Base-by-base conservation (phyloP, 92 coral and sea anemone genomes). In the Ricordea florida region DNA sequence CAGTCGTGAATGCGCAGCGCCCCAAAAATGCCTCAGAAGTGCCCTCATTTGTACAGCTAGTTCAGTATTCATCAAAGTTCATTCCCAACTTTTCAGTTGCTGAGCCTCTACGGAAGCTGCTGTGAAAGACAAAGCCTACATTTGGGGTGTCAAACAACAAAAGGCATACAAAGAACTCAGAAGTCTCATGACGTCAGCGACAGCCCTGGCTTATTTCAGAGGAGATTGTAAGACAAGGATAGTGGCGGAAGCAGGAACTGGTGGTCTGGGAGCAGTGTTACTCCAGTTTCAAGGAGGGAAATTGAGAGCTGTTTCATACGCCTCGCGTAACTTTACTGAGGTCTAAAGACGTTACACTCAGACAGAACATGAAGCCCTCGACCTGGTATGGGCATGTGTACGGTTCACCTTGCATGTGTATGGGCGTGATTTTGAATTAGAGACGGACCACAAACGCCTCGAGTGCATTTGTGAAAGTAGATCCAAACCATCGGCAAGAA, bases 401-500 rank as follows among this genome's bases (percentile, higher is more conserved):
- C 24, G 79, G 22, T 81, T 81, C 62, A 66, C 81, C 37, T 21
- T 86, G 20, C 80, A 81, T 53, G 80, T 82, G 21, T 67, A 35
- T 74, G 87, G 87, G 26, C 82, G 57, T 1, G 66, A 73, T 50
- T 86, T 72, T 49, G 67, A 68, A 34, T 32, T 85, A 34, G 81
- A 78, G 59, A 85, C 81, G 10, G 86, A 81, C 45, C 84, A 87
- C 76, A 82, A 87, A 50, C 93, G 88, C 1, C 75, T 87, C 10
- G 53, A 73, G 26, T 75, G 68, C 49, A 86, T 86, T 30, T 70
- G 50, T 61, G 18, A 73, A 15, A 63, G 30, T 31, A 31, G 34
- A 0, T 79, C 82, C 18, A 79, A 85, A 23, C 82, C 83, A 29
- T 74, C 83, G 11, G 62, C 82, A 22, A 66, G 83, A 34, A 82